Conservation (phyloP, 2,797 vertebrate genomes). For the Bucorvus abyssinicus region DNA sequence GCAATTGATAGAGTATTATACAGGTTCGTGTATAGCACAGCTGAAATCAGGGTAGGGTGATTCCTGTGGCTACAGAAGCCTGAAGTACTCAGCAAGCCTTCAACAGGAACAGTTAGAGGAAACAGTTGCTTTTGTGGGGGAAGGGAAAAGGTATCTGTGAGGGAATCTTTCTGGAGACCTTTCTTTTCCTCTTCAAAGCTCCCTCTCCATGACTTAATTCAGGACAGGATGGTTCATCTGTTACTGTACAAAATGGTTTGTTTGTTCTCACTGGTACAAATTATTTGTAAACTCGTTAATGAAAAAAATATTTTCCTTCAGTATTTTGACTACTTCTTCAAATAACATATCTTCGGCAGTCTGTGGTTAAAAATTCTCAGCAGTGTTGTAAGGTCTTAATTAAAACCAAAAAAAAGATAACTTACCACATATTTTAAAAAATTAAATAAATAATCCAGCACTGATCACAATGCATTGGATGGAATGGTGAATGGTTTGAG, state of each 20-base stretch:
- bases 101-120: neutral
- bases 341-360: constrained; percentile 39
- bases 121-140: neutral
- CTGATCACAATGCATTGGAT: constrained; percentile 70
- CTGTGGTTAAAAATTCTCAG: constrained; percentile 63
- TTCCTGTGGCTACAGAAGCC: neutral
- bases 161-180: neutral
- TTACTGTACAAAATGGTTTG: neutral
- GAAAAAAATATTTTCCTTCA: constrained; percentile 7
- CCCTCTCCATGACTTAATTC: neutral
- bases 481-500: constrained; percentile 71
- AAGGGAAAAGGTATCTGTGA: neutral
- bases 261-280: constrained; percentile 16
- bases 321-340: constrained; percentile 51
- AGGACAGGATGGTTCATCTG: neutral
- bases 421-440: constrained; percentile 64
- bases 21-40: neutral
- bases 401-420: constrained; percentile 70
- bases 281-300: constrained; percentile 14
- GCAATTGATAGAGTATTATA: neutral
- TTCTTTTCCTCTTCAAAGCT: neutral
- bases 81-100: neutral
- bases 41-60: neutral
- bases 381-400: constrained; percentile 68
- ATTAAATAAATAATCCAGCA: constrained; percentile 38